phyloP scores from a whole-genome alignment of 1,140 invertebrate genomes.

The Tetramorium simillimum region DNA sequence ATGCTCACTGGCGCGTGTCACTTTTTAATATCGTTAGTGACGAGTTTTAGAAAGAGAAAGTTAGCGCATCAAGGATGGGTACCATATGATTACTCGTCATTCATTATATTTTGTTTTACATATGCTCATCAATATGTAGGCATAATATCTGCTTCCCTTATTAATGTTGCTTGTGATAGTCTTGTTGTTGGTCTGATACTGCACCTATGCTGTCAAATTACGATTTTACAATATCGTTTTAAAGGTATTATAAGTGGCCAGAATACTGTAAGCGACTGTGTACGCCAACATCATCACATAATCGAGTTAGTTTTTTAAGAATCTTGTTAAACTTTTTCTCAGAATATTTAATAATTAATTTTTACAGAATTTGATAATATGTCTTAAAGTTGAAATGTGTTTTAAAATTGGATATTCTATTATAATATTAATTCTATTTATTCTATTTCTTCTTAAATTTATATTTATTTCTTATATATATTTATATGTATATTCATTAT shows the following conservation, averaged over 20 bases:
- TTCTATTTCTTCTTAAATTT: conserved; percentile 33
- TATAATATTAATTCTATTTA: neutral
- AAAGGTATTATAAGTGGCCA: neutral
- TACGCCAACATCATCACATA: conserved; percentile 12
- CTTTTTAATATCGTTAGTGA: neutral
- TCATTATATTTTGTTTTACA: neutral
- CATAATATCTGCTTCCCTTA: neutral
- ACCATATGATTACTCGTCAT: conserved; percentile 49
- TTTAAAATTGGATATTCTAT: neutral
- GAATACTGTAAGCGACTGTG: neutral
- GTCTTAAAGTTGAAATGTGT: neutral
- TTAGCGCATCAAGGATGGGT: conserved; percentile 50
- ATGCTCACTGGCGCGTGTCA: conserved; percentile 37
- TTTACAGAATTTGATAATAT: neutral
- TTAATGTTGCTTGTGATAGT: conserved; percentile 52
- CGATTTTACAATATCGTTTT: conserved; percentile 59
- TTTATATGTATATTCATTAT: no score
- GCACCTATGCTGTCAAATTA: conserved; percentile 52
- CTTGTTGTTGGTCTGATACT: conserved; percentile 59
- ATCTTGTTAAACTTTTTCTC: neutral
- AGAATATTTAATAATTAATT: neutral
- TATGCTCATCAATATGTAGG: conserved; percentile 52
- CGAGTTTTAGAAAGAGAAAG: neutral
- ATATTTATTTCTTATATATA: no score
- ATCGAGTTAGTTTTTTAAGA: conserved; percentile 19